Base-by-base conservation (phyloP, 2,797 vertebrate genomes). In the Hemitrygon akajei region DNA sequence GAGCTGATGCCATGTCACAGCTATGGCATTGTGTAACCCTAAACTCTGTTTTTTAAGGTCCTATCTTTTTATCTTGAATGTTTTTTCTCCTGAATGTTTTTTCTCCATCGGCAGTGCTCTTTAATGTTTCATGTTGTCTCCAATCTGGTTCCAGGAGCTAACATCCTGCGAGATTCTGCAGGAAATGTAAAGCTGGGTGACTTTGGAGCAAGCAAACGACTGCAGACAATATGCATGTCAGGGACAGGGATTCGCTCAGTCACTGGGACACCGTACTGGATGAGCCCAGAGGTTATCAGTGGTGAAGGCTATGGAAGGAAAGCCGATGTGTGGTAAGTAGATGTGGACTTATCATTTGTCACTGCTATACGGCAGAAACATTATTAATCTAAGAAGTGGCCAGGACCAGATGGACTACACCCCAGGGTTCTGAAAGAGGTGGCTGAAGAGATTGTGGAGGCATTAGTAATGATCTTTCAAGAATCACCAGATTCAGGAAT, bases 211-310 rank as follows among this genome's bases (percentile, higher is more conserved):
- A 99, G 99, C 96, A 99, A 99, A 94, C 96, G 99, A 94, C 97
- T 99, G 93, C 99, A 99, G 97, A 99, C 99, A 93, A 99, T 99
- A 97, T 99, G 98, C 95, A 98, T 99, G 98, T 99, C 98, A 22
- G 98, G 98, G 94, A 98, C 98, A 0, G 98, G 98, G 93, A 98
- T 99, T 96, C 97, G 98, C 94, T 99, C 99, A 0, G 98, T 99
- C 95, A 99, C 98, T 0, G 98, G 99, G 96, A 99, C 98, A 0
- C 99, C 99, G n/a, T 99, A 99, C 95, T 99, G 98, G 99, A 99
- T 99, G 98, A 99, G 99, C 95, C 99, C 99, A 0, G 99, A 99
- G 95, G 98, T 99, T 96, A 99, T 99, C 97, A 99, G 98, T 0
- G 99, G 99, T 56, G 99, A 99, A 94, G 99, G 99, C 95, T 99